A percentile compares a stretch with the other conserved stretches of the same genome.
Conservation (phyloP, 2,113 vertebrate genomes). For the Chamaea fasciata region DNA sequence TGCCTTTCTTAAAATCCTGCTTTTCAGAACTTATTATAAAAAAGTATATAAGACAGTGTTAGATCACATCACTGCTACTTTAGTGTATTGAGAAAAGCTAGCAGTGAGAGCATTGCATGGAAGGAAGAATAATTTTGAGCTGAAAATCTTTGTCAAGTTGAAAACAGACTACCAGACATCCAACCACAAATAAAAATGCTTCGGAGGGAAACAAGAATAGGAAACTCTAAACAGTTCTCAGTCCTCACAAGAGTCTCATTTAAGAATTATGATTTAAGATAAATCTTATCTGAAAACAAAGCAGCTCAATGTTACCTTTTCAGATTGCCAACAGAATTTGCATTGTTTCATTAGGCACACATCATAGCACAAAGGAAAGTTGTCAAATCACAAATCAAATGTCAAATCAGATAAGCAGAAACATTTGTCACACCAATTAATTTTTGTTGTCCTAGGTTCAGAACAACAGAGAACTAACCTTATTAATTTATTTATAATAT, state of each 20-base stretch:
- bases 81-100: background rate
- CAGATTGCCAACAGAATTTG: background rate
- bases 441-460: background rate
- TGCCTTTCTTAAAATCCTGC: background rate
- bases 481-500: background rate
- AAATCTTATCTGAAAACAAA: background rate
- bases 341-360: slow-evolving; percentile 33
- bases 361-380: slow-evolving; percentile 32
- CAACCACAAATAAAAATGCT: background rate
- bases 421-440: slow-evolving; percentile 37
- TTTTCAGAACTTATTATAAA: background rate
- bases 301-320: slow-evolving; percentile 17
- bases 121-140: background rate
- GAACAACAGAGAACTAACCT: background rate
- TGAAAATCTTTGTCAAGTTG: background rate
- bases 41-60: background rate
- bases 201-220: background rate
- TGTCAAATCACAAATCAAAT: slow-evolving; percentile 34
- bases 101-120: fast-evolving
- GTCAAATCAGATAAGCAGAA: slow-evolving; percentile 15
- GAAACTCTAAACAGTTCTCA: background rate
- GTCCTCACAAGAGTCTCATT: background rate
- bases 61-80: background rate
- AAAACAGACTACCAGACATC: background rate
- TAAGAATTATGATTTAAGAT: background rate